These are phyloP conservation scores for Condylura cristata DNA, from an alignment of 2,113 vertebrate genomes.

Conservation along the genomic window DNA sequence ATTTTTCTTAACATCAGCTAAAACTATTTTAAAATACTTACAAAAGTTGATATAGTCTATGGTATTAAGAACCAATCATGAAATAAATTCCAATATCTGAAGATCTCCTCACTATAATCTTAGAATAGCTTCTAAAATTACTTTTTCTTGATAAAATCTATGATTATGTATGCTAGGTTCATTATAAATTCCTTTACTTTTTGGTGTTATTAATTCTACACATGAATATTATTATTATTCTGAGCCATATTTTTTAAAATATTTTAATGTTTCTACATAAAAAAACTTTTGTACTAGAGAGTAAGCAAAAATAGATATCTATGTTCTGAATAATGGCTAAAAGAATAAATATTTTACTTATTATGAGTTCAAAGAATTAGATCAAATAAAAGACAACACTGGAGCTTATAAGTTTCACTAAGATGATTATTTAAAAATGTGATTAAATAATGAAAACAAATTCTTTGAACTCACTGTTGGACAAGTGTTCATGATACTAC, in stretches of 20 bases:
- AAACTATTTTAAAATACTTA: constrained; percentile 12
- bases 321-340: constrained; percentile 26
- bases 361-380: neutral
- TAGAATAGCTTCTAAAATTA: neutral
- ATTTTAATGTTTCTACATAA: neutral
- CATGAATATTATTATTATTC: neutral
- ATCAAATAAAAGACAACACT: constrained; percentile 2
- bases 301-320: neutral
- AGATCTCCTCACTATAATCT: neutral
- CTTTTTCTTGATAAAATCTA: neutral
- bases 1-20: neutral
- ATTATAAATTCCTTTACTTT: constrained; percentile 41
- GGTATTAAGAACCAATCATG: neutral
- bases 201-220: constrained; percentile 32
- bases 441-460: constrained; percentile 28
- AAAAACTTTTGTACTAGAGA: neutral
- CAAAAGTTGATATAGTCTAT: neutral
- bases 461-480: neutral
- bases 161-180: neutral
- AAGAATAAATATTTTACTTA: neutral
- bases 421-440: constrained; percentile 11
- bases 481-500: neutral
- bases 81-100: neutral
- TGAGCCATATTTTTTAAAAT: neutral
- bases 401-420: neutral